phyloP scores from a whole-genome alignment of 1,140 invertebrate genomes.

The Sogatella furcifera region DNA sequence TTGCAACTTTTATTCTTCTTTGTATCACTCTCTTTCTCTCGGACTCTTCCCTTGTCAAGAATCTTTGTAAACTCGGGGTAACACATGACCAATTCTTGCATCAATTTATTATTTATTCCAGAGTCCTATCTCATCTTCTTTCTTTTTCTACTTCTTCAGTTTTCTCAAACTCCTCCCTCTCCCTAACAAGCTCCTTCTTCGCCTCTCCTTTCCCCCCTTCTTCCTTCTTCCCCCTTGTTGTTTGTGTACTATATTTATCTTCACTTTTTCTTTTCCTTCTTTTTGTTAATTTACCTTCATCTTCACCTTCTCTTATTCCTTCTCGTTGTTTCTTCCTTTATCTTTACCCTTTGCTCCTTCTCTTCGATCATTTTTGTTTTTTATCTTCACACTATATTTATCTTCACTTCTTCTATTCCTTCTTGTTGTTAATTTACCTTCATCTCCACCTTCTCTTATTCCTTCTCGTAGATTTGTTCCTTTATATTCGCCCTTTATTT shows the following conservation, averaged over 20 bases:
- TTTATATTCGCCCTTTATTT: no score
- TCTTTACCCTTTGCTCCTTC: no score
- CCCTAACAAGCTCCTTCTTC: constrained; percentile 14
- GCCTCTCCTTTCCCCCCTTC: constrained; percentile 11
- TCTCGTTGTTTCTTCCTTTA: no score
- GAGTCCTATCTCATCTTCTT: constrained; percentile 17
- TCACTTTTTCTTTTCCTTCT: not conserved
- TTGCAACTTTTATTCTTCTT: no score
- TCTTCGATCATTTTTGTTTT: no score
- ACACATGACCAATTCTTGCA: not conserved
- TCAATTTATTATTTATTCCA: no score
- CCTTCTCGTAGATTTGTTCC: no score
- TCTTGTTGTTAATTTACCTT: no score
- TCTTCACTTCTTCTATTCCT: no score
- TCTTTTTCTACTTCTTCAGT: constrained; percentile 14
- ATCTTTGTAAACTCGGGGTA: not conserved
- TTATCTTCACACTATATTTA: no score
- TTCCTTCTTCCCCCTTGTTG: constrained; percentile 15
- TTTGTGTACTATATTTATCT: no score
- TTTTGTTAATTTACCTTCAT: not conserved
- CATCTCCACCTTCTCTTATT: no score
- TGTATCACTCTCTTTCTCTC: not conserved
- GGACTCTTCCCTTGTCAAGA: not conserved
- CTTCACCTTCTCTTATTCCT: not conserved
- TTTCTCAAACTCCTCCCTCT: not conserved